Base-by-base conservation (phyloP, 1,140 invertebrate genomes). In the Panonychus citri region DNA sequence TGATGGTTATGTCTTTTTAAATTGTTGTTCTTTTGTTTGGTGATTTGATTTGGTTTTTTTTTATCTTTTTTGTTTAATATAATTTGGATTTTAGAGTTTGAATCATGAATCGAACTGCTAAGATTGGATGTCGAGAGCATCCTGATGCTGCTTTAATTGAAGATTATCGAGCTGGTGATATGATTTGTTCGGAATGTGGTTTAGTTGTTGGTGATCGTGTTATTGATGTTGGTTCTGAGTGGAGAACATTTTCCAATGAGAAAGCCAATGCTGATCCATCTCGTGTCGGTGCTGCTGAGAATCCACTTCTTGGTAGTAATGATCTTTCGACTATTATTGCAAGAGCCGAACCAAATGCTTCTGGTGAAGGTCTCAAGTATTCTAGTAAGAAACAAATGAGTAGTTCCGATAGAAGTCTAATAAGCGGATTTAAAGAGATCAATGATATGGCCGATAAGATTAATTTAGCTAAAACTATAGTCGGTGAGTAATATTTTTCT, bases 221-320 rank as follows among this genome's bases (percentile, higher is more conserved):
- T 0, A 91, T 99, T 62, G 95, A 99, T 75, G 95, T 99, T n/a
- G 93, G 94, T n/a, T 96, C 93, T n/a, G 95, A 99, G 71, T 99
- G 95, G 95, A 77, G 95, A 70, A 98, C 94, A 53, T 99, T 99
- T 70, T 95, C 87, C 64, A 98, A 97, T 75, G 95, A 99, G 67
- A 95, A 95, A 67, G 80, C 81, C 58, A 85, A 85, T 8, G 85
- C 85, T 2, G 95, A 99, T 75, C 93, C 93, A 25, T 95, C 88
- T 73, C 88, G 94, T 84, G 95, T 99, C 59, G 95, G 95, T 75
- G 74, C 74, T 49, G 69, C 75, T 28, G 76, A 78, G 76, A 98
- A 99, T 75, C 87, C 87, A 0, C 72, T 99, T 1, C 73, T 99
- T 0, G 88, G 86, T 68, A 91, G 93, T 7, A 84, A 85, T 54